Conservation (phyloP, 1,140 invertebrate species). For the Leptinotarsa lineolata region DNA sequence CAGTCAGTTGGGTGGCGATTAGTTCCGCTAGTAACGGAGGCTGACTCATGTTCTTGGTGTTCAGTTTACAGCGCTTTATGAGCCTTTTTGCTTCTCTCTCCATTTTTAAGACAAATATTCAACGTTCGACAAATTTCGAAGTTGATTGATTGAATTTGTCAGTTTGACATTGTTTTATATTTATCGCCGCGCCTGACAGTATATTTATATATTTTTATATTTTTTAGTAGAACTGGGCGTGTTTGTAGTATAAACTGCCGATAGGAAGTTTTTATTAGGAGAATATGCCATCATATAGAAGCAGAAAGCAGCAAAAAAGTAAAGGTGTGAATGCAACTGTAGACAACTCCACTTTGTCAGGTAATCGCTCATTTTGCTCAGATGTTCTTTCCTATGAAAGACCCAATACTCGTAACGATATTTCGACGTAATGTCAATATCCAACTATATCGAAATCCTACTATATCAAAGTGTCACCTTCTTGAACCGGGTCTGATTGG, state of each 20-base stretch:
- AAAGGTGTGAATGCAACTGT: not conserved
- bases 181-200: not conserved
- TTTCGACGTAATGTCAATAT: too few relatives aligned
- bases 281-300: not conserved
- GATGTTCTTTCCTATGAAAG: too few relatives aligned
- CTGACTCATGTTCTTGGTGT: conserved; percentile 18
- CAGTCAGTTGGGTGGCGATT: conserved; percentile 37
- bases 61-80: conserved; percentile 28
- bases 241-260: not conserved
- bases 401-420: too few relatives aligned
- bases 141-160: conserved; percentile 9
- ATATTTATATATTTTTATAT: not conserved
- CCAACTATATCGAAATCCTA: too few relatives aligned
- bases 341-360: not conserved
- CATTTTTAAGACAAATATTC: not conserved
- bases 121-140: not conserved
- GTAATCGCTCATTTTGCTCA: not conserved
- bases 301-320: not conserved
- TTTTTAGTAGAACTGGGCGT: not conserved
- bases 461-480: too few relatives aligned
- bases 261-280: not conserved
- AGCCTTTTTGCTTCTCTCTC: conserved; percentile 17
- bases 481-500: too few relatives aligned
- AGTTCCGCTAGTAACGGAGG: conserved; percentile 37
- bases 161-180: conserved; percentile 7